Percentiles rank a stretch among this genome's conserved stretches.
Evolutionary conservation across 2,797 vertebrate species (phyloP).

Genomic region (Sebastes iracundus): DNA sequence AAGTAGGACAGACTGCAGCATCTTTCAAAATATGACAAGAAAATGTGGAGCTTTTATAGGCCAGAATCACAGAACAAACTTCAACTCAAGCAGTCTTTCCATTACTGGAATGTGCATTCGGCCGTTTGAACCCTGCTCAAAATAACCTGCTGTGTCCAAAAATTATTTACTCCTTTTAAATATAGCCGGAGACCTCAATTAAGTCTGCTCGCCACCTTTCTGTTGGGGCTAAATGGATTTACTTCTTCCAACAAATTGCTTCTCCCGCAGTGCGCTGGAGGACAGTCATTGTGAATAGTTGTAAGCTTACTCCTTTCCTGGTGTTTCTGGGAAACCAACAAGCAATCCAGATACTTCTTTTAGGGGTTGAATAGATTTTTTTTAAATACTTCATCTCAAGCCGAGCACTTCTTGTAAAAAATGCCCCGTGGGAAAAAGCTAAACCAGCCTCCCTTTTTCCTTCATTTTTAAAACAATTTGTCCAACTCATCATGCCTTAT

Average conservation of each 20-base stretch:
- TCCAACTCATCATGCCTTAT: conserved; percentile 29
- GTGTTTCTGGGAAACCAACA: conserved; percentile 46
- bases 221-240: conserved; percentile 77
- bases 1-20: conserved; percentile 17
- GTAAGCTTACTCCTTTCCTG: conserved; percentile 22
- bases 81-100: conserved; percentile 51
- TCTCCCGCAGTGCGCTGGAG: conserved; percentile 47
- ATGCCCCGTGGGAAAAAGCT: not conserved
- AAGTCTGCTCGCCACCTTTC: conserved; percentile 72
- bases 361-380: conserved; percentile 19
- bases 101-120: conserved; percentile 45
- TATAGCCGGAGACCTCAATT: conserved; percentile 76
- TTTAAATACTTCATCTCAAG: conserved; percentile 22
- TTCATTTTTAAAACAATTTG: conserved; percentile 33
- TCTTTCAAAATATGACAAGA: conserved; percentile 41
- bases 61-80: conserved; percentile 32
- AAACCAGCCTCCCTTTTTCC: not conserved
- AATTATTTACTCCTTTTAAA: conserved; percentile 77
- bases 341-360: conserved; percentile 25
- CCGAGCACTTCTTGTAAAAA: conserved; percentile 8
- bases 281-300: conserved; percentile 46
- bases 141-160: conserved; percentile 61
- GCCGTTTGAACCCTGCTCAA: conserved; percentile 53
- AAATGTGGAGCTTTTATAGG: conserved; percentile 13
- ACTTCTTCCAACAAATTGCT: conserved; percentile 74